These are phyloP conservation scores for Falco novaeseelandiae DNA, from an alignment of 2,797 vertebrate genomes.

Conservation along the genomic window DNA sequence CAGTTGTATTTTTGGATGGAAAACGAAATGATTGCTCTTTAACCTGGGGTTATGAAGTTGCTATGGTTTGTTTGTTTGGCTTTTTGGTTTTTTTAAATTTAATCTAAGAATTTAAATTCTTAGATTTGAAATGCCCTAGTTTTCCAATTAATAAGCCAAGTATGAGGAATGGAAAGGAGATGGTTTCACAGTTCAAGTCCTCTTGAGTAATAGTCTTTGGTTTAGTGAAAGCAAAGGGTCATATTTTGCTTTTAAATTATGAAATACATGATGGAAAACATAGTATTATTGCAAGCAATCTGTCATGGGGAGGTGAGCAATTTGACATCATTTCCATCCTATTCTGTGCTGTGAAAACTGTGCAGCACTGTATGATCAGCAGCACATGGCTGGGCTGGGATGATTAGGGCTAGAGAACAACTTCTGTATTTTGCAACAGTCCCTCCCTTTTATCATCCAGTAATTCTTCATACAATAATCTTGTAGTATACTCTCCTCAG, in stretches of 20 bases:
- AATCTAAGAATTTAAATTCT: neutral
- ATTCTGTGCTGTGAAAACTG: neutral
- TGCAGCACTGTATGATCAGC: neutral
- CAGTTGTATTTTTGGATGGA: neutral
- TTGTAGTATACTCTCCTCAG: neutral
- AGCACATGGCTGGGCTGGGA: neutral
- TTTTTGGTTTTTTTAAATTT: neutral
- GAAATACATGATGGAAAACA: slow-evolving; percentile 1
- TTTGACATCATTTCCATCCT: neutral
- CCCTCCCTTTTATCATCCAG: neutral
- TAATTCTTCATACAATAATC: neutral
- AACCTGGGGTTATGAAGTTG: neutral
- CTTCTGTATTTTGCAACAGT: neutral
- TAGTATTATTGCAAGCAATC: neutral
- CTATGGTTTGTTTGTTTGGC: neutral
- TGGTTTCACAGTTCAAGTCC: neutral
- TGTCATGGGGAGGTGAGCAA: neutral
- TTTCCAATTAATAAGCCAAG: slow-evolving; percentile 30
- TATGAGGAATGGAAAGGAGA: neutral
- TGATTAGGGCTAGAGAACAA: neutral
- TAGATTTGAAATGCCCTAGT: neutral
- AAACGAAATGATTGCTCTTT: neutral
- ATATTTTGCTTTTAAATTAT: neutral
- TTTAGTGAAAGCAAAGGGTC: neutral
- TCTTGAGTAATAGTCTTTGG: neutral